Conservation (phyloP, 2,888 invertebrate genomes). For the Diaperis boleti region DNA sequence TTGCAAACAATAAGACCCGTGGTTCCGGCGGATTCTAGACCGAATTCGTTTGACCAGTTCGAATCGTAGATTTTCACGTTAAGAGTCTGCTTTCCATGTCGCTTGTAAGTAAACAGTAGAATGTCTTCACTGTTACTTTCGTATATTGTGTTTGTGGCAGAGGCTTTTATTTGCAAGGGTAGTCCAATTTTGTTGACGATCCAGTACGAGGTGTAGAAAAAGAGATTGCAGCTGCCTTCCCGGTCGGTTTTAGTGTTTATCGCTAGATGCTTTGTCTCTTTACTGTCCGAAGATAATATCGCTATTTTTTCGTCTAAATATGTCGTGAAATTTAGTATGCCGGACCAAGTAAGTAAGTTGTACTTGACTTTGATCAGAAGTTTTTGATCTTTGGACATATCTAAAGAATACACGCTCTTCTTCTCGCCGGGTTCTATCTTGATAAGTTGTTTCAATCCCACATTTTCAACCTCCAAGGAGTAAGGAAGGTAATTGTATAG, state of each 20-base stretch:
- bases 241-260: conserved; percentile 77
- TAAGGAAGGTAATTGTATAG: conserved; percentile 84
- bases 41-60: conserved; percentile 75
- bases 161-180: conserved; percentile 82
- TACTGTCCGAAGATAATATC: conserved; percentile 71
- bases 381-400: conserved; percentile 72
- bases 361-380: conserved; percentile 67
- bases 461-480: conserved; percentile 73
- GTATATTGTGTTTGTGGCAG: conserved; percentile 72
- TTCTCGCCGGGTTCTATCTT: conserved; percentile 81
- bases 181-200: conserved; percentile 89
- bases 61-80: conserved; percentile 73
- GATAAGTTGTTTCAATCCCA: conserved; percentile 66
- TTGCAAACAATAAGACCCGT: conserved; percentile 81
- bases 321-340: conserved; percentile 75
- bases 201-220: conserved; percentile 87
- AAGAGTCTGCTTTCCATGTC: conserved; percentile 68
- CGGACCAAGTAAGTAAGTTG: conserved; percentile 80
- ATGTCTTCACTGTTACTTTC: conserved; percentile 73
- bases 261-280: conserved; percentile 75
- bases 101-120: conserved; percentile 76
- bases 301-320: conserved; percentile 71
- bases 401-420: conserved; percentile 76
- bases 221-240: conserved; percentile 74
- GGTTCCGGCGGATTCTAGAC: conserved; percentile 78